Conservation (phyloP, 2,113 vertebrate genomes). For the Tachuris rubrigastra region DNA sequence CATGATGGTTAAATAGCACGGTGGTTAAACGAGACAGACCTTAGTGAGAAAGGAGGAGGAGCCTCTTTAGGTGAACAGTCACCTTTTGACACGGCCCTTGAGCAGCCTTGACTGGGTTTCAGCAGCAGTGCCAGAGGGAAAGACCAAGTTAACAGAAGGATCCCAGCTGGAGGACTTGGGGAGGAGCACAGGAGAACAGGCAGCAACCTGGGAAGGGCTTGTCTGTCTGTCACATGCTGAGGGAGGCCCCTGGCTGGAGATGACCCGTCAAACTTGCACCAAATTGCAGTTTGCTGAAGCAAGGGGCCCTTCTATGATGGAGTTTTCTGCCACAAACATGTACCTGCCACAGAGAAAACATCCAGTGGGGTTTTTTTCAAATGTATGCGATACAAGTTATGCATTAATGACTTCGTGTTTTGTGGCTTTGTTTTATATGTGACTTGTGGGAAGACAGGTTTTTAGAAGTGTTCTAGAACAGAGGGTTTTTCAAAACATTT, state of each 20-base stretch:
- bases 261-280: too few species aligned
- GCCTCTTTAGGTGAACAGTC: not conserved
- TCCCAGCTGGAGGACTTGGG: not conserved
- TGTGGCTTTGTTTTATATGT: not conserved
- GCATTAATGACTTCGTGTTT: not conserved
- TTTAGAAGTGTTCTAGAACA: not conserved
- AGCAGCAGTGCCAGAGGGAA: not conserved
- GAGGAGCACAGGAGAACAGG: not conserved
- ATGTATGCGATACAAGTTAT: not conserved
- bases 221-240: not conserved
- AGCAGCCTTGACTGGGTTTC: not conserved
- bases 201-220: not conserved
- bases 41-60: not conserved
- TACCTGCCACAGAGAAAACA: not conserved
- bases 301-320: not conserved
- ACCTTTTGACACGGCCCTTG: not conserved
- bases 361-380: not conserved
- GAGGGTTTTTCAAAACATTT: not conserved
- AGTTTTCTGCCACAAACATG: not conserved
- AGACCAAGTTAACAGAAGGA: not conserved
- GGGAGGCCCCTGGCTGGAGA: not conserved
- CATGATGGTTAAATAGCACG: not conserved
- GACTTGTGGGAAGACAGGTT: not conserved
- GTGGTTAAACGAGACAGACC: not conserved
- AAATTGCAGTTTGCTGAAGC: not conserved